These are phyloP conservation scores for Pipistrellus pygmaeus DNA, from an alignment of 2,797 vertebrate species.

Conservation along the genomic window DNA sequence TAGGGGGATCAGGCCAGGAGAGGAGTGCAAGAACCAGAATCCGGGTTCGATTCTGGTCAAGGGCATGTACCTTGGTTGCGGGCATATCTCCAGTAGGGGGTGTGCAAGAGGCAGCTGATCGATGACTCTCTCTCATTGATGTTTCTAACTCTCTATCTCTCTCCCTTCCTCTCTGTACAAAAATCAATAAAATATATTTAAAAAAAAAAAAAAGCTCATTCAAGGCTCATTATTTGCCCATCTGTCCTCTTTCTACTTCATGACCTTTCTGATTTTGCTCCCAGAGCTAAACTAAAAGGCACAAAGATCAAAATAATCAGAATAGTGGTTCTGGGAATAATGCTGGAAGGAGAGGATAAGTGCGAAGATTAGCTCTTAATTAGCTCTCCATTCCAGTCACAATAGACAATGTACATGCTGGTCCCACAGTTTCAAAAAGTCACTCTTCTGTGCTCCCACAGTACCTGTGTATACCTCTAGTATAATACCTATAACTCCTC, in stretches of 20 bases:
- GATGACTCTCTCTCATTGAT: no score
- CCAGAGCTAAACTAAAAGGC: neutral
- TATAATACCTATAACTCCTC: neutral
- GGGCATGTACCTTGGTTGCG: no score
- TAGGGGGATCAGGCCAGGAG: no score
- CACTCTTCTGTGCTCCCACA: neutral
- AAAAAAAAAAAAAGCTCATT: neutral
- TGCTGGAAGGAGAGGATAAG: neutral
- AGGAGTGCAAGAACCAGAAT: no score
- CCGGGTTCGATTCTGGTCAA: no score
- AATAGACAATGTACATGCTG: neutral
- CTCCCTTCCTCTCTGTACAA: no score
- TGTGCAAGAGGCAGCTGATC: no score
- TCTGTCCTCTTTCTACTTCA: neutral
- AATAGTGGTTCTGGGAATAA: neutral
- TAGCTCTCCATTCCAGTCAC: neutral
- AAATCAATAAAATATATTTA: no score
- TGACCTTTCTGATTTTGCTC: neutral
- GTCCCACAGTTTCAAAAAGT: neutral
- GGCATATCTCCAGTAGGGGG: no score
- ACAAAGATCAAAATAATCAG: neutral
- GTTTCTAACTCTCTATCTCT: no score
- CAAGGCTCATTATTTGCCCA: neutral
- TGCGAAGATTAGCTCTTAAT: neutral
- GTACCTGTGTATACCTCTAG: neutral